Percentiles rank a stretch among this genome's conserved stretches.
phyloP scores from a whole-genome alignment of 2,113 vertebrate species.

The Mastomys coucha region DNA sequence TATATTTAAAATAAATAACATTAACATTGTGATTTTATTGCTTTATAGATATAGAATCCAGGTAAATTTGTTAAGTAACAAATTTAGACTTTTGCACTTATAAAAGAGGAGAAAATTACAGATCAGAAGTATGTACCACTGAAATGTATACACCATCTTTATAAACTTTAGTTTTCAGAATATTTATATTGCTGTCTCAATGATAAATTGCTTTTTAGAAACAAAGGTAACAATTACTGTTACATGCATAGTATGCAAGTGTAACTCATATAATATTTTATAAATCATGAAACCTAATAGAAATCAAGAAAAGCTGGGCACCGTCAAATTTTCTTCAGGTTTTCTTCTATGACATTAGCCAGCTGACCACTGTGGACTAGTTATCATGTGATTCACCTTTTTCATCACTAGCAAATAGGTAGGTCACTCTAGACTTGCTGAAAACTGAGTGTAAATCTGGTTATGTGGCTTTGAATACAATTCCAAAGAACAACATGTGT shows the following conservation, averaged over 20 bases:
- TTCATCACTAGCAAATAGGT: background rate
- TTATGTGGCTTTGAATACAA: background rate
- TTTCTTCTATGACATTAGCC: background rate
- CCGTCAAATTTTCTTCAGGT: background rate
- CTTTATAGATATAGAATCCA: background rate
- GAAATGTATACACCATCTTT: background rate
- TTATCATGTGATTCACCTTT: background rate
- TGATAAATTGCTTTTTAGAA: constrained; percentile 7
- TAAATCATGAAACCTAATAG: background rate
- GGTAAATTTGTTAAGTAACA: background rate
- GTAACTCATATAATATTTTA: background rate
- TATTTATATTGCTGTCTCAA: background rate
- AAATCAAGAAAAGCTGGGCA: background rate
- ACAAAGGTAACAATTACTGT: background rate
- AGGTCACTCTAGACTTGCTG: background rate
- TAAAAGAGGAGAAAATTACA: background rate
- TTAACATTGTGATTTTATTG: background rate
- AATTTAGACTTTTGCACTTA: background rate
- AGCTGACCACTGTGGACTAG: background rate
- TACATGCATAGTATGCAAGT: background rate
- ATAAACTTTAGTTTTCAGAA: background rate
- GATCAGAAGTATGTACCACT: background rate
- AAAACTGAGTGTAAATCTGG: background rate
- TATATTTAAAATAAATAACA: constrained; percentile 15
- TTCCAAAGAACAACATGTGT: background rate